Percentiles rank a stretch among this genome's conserved stretches.
Conservation (phyloP, 2,797 vertebrate species). For the Gymnothorax javanicus region DNA sequence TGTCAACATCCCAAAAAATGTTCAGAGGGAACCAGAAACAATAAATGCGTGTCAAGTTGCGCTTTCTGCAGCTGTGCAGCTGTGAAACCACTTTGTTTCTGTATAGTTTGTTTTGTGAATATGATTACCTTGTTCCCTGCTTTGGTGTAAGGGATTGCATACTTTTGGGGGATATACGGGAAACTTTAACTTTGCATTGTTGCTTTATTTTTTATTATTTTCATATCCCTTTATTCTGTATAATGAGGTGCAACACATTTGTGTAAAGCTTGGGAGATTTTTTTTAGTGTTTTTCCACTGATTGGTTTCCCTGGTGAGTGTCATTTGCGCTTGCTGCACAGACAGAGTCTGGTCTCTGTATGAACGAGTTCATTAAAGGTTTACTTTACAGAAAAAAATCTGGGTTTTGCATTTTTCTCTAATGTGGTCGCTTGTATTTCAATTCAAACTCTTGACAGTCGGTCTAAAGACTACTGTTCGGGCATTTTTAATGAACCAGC, state of each 20-base stretch:
- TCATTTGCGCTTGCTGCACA: not conserved
- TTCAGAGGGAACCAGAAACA: not conserved
- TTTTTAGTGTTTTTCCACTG: not conserved
- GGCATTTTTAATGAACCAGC: not conserved
- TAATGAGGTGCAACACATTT: not conserved
- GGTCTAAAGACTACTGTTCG: not conserved
- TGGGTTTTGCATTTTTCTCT: not conserved
- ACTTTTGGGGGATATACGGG: not conserved
- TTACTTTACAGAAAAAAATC: conserved; percentile 2
- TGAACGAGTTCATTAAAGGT: not conserved
- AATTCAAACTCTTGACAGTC: not conserved
- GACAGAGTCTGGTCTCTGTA: not conserved
- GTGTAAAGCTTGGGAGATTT: not conserved
- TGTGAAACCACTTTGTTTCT: not conserved
- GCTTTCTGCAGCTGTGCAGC: not conserved
- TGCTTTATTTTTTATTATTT: not conserved
- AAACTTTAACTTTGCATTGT: not conserved
- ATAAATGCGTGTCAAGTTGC: not conserved
- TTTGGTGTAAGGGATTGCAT: not conserved
- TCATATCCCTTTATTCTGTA: not conserved
- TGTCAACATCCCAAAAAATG: not conserved
- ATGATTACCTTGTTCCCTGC: not conserved
- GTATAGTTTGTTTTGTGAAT: not conserved
- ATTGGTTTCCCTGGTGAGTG: not conserved
- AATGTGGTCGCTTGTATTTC: not conserved